Evolutionary conservation across 2,113 vertebrate species (phyloP).

Genomic region (Lasiurus borealis): DNA sequence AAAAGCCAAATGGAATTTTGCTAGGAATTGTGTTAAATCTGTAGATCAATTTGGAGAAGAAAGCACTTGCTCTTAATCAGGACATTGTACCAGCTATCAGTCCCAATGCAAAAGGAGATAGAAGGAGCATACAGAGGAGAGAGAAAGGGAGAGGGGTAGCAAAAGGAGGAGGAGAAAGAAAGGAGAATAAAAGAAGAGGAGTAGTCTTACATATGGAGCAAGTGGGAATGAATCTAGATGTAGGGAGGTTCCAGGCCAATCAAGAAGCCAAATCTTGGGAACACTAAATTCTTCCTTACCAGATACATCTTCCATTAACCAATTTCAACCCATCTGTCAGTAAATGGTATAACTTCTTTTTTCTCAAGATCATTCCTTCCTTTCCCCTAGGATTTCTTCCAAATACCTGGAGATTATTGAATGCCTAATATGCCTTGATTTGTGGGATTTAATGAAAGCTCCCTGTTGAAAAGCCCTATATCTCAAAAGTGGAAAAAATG

Average conservation of each 20-base stretch:
- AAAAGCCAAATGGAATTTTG: slow-evolving; percentile 28
- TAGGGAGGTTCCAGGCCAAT: not conserved
- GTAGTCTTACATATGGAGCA: not conserved
- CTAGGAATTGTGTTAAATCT: not conserved
- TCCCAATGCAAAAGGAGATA: not conserved
- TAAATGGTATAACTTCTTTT: not conserved
- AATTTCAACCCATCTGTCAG: not conserved
- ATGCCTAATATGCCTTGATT: slow-evolving; percentile 20
- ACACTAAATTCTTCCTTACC: slow-evolving; percentile 28
- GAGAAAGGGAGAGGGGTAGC: not conserved
- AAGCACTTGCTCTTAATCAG: not conserved
- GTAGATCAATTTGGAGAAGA: slow-evolving; percentile 10
- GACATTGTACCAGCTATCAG: not conserved
- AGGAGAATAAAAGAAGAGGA: not conserved
- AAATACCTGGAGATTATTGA: slow-evolving; percentile 13
- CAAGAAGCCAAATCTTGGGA: slow-evolving; percentile 32
- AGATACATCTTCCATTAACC: not conserved
- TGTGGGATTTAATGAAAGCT: slow-evolving; percentile 38
- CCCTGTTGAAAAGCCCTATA: not conserved
- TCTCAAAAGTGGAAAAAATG: slow-evolving; percentile 25
- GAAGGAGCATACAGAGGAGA: not conserved
- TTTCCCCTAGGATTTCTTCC: slow-evolving; percentile 41
- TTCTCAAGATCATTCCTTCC: not conserved
- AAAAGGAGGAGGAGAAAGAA: not conserved
- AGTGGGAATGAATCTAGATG: slow-evolving; percentile 21